Percentiles rank a stretch among this genome's conserved stretches.
phyloP scores from a whole-genome alignment of 2,113 vertebrate species.

The Cathartes aura region DNA sequence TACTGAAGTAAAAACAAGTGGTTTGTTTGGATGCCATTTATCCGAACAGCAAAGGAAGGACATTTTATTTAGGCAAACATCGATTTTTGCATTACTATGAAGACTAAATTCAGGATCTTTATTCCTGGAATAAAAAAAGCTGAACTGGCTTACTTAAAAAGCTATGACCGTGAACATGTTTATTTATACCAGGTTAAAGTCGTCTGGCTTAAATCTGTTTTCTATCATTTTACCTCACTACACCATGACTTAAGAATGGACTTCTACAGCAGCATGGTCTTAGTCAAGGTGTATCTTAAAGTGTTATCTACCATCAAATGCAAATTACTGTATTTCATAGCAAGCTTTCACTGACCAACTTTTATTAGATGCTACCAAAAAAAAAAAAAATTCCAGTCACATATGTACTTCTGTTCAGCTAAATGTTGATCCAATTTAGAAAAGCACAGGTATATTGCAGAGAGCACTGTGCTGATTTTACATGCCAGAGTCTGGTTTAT shows the following conservation, averaged over 20 bases:
- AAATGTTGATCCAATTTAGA: not conserved
- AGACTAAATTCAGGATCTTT: not conserved
- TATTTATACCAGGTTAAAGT: not conserved
- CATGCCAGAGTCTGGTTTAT: not conserved
- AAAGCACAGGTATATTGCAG: not conserved
- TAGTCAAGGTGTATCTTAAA: not conserved
- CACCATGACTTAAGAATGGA: not conserved
- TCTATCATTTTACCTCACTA: not conserved
- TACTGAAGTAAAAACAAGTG: not conserved
- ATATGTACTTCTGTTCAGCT: not conserved
- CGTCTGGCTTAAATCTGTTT: not conserved
- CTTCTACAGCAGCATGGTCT: not conserved
- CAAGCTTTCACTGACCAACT: not conserved
- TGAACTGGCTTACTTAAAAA: not conserved
- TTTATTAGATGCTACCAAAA: not conserved
- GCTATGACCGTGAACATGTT: not conserved
- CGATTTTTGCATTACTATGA: not conserved
- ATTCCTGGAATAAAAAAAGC: not conserved
- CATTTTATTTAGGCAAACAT: not conserved
- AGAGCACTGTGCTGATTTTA: not conserved
- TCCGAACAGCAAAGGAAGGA: not conserved
- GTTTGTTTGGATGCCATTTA: not conserved
- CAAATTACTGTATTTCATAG: not conserved
- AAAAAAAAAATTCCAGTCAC: not conserved
- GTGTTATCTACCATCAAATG: not conserved